Base-by-base conservation (phyloP, 2,888 invertebrate genomes). In the Pterostichus madidus region DNA sequence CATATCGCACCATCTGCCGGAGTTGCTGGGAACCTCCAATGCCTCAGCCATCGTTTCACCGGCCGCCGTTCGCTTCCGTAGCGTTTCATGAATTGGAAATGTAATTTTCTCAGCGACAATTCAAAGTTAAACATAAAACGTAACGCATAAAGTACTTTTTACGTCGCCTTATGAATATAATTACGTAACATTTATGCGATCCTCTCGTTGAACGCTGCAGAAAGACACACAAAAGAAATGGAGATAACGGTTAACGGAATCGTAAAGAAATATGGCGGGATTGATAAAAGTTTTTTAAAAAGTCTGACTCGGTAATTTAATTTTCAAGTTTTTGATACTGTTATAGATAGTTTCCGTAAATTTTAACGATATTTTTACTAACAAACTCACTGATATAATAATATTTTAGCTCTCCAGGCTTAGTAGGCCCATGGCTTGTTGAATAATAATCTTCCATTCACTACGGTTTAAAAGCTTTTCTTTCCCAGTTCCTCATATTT, bases 21-120 rank as follows among this genome's bases (percentile, higher is more conserved):
- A 39, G 11, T 35, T 31, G 31, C 15, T 13, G 39, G 11, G 59
- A 31, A 77, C 13, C 59, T 31, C 56, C 56, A 49, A 10, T 59
- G n/a, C 59, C 24, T 24, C 24, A 5, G 11, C 44, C 17, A 59
- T 77, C 77, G 7, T 77, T 73, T 31, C n/a, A 39, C 17, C 59
- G 46, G 44, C 44, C 68, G 32, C 49, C 52, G n/a, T 31, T 75
- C 52, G 52, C 49, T 75, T 35, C 77, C 49, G 52, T 56, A 44
- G 84, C 85, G 85, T 87, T 88, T 89, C 88, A 89, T 89, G 89
- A 89, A 89, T 89, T 89, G 88, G 89, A 89, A 89, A 89, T 89
- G 88, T 89, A 89, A 89, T 89, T 89, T 89, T 88, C 88, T 85
- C 86, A 85, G 86, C 85, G 87, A 86, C 87, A 87, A 86, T 87